A percentile compares a stretch with the other conserved stretches of the same genome.
Evolutionary conservation across 2,113 vertebrate species (phyloP).

Genomic region (Megaceryle torquata): DNA sequence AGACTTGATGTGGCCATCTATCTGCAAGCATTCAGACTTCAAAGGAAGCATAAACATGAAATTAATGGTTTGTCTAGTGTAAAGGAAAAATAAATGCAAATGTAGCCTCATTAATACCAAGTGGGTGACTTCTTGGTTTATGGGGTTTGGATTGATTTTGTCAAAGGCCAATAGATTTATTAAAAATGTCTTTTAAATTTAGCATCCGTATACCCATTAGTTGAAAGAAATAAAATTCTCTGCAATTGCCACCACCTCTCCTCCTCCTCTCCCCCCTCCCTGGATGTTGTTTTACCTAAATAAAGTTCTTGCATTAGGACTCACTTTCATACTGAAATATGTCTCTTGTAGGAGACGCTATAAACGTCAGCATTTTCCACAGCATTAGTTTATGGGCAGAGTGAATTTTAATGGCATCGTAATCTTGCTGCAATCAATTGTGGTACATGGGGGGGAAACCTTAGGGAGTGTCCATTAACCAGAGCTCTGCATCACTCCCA

Average conservation of each 20-base stretch:
- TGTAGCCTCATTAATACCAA: constrained; percentile 84
- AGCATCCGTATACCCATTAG: constrained; percentile 81
- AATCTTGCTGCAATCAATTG: constrained; percentile 81
- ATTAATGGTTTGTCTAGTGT: constrained; percentile 85
- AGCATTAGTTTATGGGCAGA: constrained; percentile 79
- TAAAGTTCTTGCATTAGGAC: constrained; percentile 81
- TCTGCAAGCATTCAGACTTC: constrained; percentile 82
- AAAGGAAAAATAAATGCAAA: constrained; percentile 87
- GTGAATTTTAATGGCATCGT: constrained; percentile 84
- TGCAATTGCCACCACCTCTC: constrained; percentile 72
- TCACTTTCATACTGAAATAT: constrained; percentile 83
- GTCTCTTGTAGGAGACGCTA: constrained; percentile 81
- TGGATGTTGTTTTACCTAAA: constrained; percentile 82
- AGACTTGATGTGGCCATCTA: constrained; percentile 83
- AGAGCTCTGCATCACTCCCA: constrained; percentile 73
- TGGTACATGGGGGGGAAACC: constrained; percentile 31
- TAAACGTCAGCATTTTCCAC: constrained; percentile 82
- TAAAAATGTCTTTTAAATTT: constrained; percentile 84
- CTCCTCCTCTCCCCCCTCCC: constrained; percentile 53
- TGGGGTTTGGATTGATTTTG: constrained; percentile 85
- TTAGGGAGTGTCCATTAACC: constrained; percentile 75
- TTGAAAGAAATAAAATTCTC: constrained; percentile 81
- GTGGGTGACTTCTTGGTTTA: constrained; percentile 85
- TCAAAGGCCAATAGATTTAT: constrained; percentile 86
- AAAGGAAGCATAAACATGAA: constrained; percentile 83